A percentile compares a stretch with the other conserved stretches of the same genome.
Conservation (phyloP, 2,113 vertebrate species). For the Mustela lutreola region DNA sequence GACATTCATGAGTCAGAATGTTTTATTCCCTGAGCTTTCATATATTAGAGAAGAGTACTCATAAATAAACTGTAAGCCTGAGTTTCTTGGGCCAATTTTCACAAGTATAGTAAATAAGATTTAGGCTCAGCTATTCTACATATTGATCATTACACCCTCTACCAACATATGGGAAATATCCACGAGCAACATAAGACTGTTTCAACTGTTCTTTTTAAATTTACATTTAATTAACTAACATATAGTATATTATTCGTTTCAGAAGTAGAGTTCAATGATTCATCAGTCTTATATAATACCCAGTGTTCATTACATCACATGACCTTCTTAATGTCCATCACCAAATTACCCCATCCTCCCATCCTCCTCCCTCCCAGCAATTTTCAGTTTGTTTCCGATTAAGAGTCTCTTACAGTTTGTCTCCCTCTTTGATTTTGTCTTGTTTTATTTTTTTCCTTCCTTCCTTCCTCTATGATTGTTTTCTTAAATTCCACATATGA, state of each 20-base stretch:
- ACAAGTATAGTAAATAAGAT: background rate
- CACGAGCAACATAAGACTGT: background rate
- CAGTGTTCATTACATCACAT: background rate
- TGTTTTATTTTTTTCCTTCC: background rate
- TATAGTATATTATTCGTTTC: background rate
- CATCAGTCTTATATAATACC: background rate
- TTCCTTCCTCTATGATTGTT: background rate
- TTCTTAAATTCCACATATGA: background rate
- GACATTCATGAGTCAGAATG: background rate
- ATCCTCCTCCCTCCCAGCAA: background rate
- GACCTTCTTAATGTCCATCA: background rate
- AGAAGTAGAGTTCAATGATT: background rate
- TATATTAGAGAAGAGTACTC: background rate
- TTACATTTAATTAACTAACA: background rate
- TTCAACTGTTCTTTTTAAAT: background rate
- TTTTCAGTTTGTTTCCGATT: background rate
- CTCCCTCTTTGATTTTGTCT: background rate
- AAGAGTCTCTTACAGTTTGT: background rate
- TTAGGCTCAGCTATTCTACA: background rate
- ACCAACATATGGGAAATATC: background rate
- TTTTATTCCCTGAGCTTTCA: background rate
- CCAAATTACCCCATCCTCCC: background rate
- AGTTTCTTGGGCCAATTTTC: background rate
- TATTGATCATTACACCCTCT: background rate
- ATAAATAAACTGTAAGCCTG: slow-evolving; percentile 45